Evolutionary conservation across 2,888 invertebrate genomes (phyloP), one percentile per base, ranked within the genome.

Genomic region (Crepidodera aurea): DNA sequence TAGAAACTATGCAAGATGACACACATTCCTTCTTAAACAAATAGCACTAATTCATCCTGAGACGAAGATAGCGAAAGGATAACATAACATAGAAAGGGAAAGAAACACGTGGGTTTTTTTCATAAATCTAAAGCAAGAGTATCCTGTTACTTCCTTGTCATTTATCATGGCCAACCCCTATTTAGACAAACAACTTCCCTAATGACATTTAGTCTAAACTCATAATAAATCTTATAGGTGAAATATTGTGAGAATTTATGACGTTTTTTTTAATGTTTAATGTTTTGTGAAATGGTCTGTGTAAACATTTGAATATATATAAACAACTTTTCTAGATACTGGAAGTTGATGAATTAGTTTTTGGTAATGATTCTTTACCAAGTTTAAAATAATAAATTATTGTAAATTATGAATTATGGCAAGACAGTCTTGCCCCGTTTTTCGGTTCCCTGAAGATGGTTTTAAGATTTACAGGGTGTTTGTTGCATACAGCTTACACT

Each of bases 161-260:
- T 75, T 68, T 70, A 75, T 75, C 75, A 73, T 71, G 67, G 66
- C 60, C 70, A 69, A 54, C 67, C 71, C 71, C 71, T 71, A 71
- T 74, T 71, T 72, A 71, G 73, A 75, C 75, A 72, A 72, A 72
- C 71, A 67, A 73, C 74, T 75, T 75, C 75, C 75, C 71, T 74
- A 73, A 71, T 73, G 73, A 72, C 70, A 66, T 67, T 65, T 69
- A 61, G 60, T 58, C 66, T 44, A 51, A 46, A 59, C 34, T 51
- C 51, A 27, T 40, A 51, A 66, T 66, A 59, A 34, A 59, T 66
- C 66, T 62, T 34, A 39, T 27, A 62, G 59, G 60, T 63, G 60
- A 62, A 58, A 58, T 65, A 62, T 60, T 56, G 56, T 51, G 50
- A 57, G 53, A 42, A 60, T 57, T 57, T 58, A 61, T 66, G 62